Base-by-base conservation (phyloP, 2,113 vertebrate species). In the Psittacula cyanocephala region DNA sequence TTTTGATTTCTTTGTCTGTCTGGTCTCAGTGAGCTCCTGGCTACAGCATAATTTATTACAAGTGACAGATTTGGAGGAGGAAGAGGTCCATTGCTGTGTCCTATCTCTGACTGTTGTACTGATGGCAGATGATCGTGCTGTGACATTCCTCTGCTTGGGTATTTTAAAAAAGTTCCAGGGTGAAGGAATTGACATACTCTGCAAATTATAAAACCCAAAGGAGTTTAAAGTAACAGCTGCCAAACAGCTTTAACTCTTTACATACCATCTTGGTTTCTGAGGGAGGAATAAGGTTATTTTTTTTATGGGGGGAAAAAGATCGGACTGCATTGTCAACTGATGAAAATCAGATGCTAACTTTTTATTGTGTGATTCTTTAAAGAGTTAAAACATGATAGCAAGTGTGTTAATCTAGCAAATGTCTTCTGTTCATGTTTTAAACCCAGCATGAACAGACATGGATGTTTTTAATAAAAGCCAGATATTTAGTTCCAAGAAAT, bases 391-490 rank as follows among this genome's bases (percentile, higher is more conserved):
- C 47, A 46, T 72, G 77, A 95, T 53, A 93, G 86, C 88, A 94
- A 89, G 91, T 44, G 91, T 94, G 80, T 94, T 93, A 95, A 96
- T 89, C 62, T 89, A 93, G 74, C 52, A 92, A 33, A 43, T 84
- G 63, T 84, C 74, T 93, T 95, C 80, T 64, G 64, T 65, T 90
- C 33, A 9, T 88, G 55, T 92, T 86, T 91, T 93, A 90, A 92
- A 71, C 35, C 12, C 63, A 85, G 77, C 83, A 59, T 85, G 83
- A 91, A 76, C 74, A 94, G 53, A 69, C 57, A 15, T 41, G 80
- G 80, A 92, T 95, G 80, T 85, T 96, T 96, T 94, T 84, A 86
- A 80, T 95, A 90, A 87, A 86, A 78, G 72, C n/a, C 35, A 89
- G 63, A 57, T 81, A 91, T 17, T 94, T 94, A 94, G 93, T 96